phyloP scores from a whole-genome alignment of 2,888 invertebrate genomes.

The Lobophora halterata region DNA sequence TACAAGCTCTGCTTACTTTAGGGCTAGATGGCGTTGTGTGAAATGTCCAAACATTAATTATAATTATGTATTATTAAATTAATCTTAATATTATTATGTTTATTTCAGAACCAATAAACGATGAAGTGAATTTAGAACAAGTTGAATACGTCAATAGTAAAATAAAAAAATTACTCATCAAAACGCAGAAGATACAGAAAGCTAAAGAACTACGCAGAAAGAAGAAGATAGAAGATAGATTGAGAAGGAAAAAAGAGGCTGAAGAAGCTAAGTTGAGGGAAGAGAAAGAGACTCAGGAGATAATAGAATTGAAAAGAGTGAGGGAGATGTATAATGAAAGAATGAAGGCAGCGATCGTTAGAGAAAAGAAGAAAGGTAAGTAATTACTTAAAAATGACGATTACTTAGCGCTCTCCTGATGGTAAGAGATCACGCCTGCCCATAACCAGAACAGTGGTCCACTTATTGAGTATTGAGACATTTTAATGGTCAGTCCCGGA shows the following conservation, averaged over 20 bases:
- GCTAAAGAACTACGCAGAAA: conserved; percentile 3
- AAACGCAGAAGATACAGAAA: conserved; percentile 7
- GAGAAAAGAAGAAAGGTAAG: conserved; percentile 28
- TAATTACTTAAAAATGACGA: conserved; percentile 1
- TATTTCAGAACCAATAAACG: conserved; percentile 8
- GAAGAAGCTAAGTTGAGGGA: conserved; percentile 17
- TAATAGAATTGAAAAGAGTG: conserved; percentile 36
- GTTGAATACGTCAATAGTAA: conserved; percentile 8
- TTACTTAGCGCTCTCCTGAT: no score
- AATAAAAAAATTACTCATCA: conserved; percentile 17
- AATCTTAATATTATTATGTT: no score
- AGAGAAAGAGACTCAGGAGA: conserved; percentile 29
- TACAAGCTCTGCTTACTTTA: no score
- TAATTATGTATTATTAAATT: no score
- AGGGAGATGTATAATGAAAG: conserved; percentile 44
- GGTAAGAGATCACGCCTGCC: no score
- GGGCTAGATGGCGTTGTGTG: no score
- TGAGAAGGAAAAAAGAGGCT: conserved; percentile 5
- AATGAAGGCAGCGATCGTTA: conserved; percentile 28
- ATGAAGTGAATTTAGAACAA: conserved; percentile 12
- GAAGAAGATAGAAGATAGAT: conserved; percentile 7
- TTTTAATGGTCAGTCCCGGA: no score
- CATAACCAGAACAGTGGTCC: no score
- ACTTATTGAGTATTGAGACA: no score
- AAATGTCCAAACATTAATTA: no score